A percentile compares a stretch with the other conserved stretches of the same genome.
Evolutionary conservation across 2,888 invertebrate species (phyloP).

Genomic region (Athetis lepigone): DNA sequence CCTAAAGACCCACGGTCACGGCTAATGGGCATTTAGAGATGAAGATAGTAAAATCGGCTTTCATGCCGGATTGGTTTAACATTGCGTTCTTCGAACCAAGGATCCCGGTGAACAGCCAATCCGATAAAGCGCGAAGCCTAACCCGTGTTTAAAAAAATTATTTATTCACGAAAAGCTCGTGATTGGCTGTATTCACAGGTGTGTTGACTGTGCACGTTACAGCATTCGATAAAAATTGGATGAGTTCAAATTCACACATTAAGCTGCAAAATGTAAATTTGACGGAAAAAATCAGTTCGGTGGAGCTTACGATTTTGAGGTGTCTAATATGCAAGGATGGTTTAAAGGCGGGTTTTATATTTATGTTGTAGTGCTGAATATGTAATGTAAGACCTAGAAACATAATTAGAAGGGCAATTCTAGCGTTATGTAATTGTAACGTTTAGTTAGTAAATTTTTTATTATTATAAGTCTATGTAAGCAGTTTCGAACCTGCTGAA

Average conservation of each 20-base stretch:
- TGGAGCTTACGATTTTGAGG: not conserved
- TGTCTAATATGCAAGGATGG: not conserved
- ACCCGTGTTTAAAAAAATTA: not conserved
- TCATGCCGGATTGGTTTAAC: too few relatives aligned
- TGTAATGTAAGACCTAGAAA: too few relatives aligned
- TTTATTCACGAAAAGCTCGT: conserved; percentile 7
- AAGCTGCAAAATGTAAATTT: conserved; percentile 22
- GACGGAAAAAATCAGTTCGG: conserved; percentile 8
- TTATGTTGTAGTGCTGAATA: not conserved
- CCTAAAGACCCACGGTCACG: too few relatives aligned
- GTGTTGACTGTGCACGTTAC: conserved; percentile 4
- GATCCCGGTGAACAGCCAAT: not conserved
- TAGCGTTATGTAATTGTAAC: too few relatives aligned
- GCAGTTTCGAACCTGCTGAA: too few relatives aligned
- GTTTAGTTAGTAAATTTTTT: too few relatives aligned
- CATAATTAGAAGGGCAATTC: too few relatives aligned
- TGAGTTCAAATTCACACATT: conserved; percentile 21
- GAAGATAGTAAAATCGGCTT: too few relatives aligned
- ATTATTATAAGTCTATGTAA: too few relatives aligned
- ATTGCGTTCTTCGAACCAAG: too few relatives aligned
- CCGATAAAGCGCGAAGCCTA: not conserved
- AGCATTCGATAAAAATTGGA: conserved; percentile 16
- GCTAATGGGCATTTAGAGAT: too few relatives aligned
- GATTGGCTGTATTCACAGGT: conserved; percentile 13
- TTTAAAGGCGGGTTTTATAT: not conserved